Evolutionary conservation across 2,888 invertebrate species (phyloP).

Genomic region (Adela reaumurella): DNA sequence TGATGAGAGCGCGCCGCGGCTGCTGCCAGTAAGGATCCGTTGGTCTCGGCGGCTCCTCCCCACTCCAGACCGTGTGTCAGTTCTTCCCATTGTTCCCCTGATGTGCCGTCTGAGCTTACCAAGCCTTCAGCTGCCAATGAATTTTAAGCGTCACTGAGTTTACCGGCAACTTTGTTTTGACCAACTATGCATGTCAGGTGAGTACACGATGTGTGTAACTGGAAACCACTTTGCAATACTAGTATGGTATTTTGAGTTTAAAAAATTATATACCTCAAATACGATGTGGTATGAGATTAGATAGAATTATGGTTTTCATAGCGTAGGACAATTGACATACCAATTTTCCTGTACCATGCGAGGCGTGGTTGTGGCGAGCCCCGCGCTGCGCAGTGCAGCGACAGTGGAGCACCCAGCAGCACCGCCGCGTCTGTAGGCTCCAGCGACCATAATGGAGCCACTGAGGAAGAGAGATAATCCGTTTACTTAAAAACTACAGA

Average conservation of each 20-base stretch:
- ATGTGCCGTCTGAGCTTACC: conserved; percentile 3
- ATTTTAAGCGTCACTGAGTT: no score
- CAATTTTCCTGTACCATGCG: conserved; percentile 62
- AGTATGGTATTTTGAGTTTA: no score
- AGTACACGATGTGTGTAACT: no score
- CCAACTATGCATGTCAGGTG: no score
- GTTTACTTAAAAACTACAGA: no score
- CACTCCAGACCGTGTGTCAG: conserved; percentile 15
- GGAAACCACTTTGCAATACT: no score
- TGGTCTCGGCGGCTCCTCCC: conserved; percentile 18
- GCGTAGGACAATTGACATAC: conserved; percentile 28
- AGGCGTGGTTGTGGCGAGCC: conserved; percentile 69
- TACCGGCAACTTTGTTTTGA: no score
- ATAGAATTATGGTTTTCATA: no score
- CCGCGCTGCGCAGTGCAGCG: conserved; percentile 67
- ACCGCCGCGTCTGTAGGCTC: conserved; percentile 69
- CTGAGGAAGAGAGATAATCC: conserved; percentile 28
- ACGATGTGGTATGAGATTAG: no score
- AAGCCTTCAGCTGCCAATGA: conserved; percentile 4
- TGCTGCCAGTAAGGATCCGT: conserved; percentile 63
- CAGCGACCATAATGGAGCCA: conserved; percentile 67
- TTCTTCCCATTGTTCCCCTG: conserved; percentile 18
- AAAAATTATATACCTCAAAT: no score
- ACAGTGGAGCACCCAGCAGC: conserved; percentile 64
- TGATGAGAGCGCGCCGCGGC: conserved; percentile 65